Evolutionary conservation across 2,113 vertebrate species (phyloP), one percentile per base, ranked within the genome.

Genomic region (Seriola aureovittata): DNA sequence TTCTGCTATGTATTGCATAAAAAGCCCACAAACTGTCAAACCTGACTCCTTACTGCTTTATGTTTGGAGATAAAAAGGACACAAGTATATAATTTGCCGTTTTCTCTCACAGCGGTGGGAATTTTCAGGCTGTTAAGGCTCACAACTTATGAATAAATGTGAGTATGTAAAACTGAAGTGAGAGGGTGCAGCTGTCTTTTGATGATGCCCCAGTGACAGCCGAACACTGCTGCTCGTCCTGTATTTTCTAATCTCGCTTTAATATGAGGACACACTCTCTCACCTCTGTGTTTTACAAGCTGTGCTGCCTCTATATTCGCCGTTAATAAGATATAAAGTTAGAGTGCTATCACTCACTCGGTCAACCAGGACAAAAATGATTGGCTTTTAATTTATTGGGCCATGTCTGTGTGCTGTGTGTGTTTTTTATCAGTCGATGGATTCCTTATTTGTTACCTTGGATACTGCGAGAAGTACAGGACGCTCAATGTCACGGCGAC

Each of bases 311-410:
- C 87, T 78, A 62, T 75, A 59, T 83, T 78, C 68, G 65, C 60
- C 42, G 48, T 79, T 91, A 92, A 93, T 89, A 83, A 79, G 74
- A 89, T 65, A 87, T 84, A 73, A 83, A 88, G 71, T 90, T 75
- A 73, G 66, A 85, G 78, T 3, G 65, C 81, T 71, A 36, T 42
- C 62, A 11, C 85, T 85, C 80, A 46, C 59, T 71, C 82, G 74
- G 87, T 91, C 89, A 84, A 81, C 76, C 86, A 75, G 81, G 90
- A 85, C 82, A 75, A 76, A 90, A 88, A 92, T 86, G 76, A 92
- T 85, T 87, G 74, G 82, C 75, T 85, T 86, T 92, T 87, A 77
- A 85, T 94, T 90, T 82, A 91, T 75, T 68, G 84, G 63, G 65
- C 67, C 34, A 2, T 69, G 59, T 82, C 65, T 59, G 63, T 54